Base-by-base conservation (phyloP, 1,140 invertebrate genomes). In the Globodera ellingtonae region DNA sequence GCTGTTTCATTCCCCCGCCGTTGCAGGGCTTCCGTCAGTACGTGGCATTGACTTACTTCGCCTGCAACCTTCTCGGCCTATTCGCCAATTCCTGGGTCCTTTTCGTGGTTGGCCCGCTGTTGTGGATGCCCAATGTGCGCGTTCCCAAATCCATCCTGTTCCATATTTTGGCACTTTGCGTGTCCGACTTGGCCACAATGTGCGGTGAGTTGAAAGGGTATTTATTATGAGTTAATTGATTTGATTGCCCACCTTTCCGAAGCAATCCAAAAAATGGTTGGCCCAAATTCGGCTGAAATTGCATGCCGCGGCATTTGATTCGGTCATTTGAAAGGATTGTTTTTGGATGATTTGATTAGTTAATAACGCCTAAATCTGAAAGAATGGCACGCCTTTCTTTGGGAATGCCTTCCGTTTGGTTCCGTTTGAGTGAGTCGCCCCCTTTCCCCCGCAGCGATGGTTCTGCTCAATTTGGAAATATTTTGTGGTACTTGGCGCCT, bases 131-230 rank as follows among this genome's bases (percentile, higher is more conserved):
- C 24, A 79, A 66, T 44, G 79, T 83, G 6, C 78, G 79, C 59
- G 86, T 88, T 18, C 88, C 86, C 13, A 89, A 87, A 50, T 85
- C 85, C 13, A 88, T 88, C 13, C 81, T 89, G 9, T 89, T 89
- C 69, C 85, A 88, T 78, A 89, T 89, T 48, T 78, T 89, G 62
- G 82, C 82, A 6, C 79, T 89, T 5, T 87, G 87, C 76, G 82
- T 87, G 18, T 88, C 82, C 21, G 88, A 88, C 80, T 69, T 88
- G 47, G 84, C 84, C 75, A 88, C 86, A 24, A 89, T 88, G 88
- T 86, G 84, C 73, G 87, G 87, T 88, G 77, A 74, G 74, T 35
- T 24, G 35, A 35, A 35, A 15, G 47, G n/a, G 76, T 67, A 75
- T 79, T 73, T 18, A 81, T 48, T 48, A 21, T 67, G 18, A 24